Conservation (phyloP, 2,888 invertebrate species). For the Tyria jacobaeae region DNA sequence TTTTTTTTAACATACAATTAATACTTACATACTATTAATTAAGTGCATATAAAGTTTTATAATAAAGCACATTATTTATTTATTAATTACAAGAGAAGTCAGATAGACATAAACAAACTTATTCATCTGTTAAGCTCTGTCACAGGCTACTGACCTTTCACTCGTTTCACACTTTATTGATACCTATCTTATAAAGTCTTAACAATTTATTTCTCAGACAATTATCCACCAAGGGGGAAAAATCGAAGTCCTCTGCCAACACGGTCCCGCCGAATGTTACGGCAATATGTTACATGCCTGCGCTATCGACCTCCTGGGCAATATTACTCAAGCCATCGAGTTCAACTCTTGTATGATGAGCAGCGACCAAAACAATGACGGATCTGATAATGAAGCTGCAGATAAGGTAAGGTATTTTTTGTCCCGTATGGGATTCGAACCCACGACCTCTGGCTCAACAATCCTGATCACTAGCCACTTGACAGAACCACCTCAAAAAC, state of each 20-base stretch:
- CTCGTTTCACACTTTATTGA: neutral
- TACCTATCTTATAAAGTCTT: neutral
- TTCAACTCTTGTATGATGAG: conserved; percentile 91
- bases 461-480: neutral
- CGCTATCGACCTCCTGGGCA: conserved; percentile 78
- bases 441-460: too few species aligned
- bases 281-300: conserved; percentile 93
- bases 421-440: too few species aligned
- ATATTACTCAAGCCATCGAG: conserved; percentile 81
- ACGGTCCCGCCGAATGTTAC: conserved; percentile 89
- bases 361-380: conserved; percentile 27
- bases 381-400: conserved; percentile 61
- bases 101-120: neutral
- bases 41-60: too few species aligned
- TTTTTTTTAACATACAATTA: too few species aligned
- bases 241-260: conserved; percentile 89
- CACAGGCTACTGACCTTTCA: neutral
- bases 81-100: neutral
- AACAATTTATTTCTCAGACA: conserved; percentile 32
- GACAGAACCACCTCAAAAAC: neutral
- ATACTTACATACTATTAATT: too few species aligned
- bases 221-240: conserved; percentile 41
- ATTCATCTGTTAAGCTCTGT: neutral
- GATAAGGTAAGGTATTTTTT: conserved; percentile 55
- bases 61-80: neutral